Conservation (phyloP, 2,888 invertebrate species). For the Argyra leucocephala region DNA sequence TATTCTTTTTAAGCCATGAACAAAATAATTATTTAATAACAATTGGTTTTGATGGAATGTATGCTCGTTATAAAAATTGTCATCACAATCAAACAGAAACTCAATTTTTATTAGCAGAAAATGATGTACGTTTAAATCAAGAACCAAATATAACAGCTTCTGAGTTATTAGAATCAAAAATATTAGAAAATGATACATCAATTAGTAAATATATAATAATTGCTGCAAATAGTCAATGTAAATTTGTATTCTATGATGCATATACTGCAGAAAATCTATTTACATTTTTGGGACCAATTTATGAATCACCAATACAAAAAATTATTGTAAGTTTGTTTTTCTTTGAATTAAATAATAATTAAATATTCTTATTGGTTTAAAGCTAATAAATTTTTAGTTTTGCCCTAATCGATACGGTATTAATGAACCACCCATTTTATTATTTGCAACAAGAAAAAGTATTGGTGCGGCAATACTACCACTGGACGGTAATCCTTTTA, state of each 20-base stretch:
- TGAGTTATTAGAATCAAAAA: constrained; percentile 12
- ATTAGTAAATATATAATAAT: constrained; percentile 17
- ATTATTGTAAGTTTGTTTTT: constrained; percentile 32
- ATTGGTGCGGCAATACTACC: constrained; percentile 62
- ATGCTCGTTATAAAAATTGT: constrained; percentile 16
- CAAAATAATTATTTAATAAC: constrained; percentile 44
- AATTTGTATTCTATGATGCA: constrained; percentile 59
- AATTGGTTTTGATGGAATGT: constrained; percentile 48
- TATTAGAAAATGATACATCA: constrained; percentile 14
- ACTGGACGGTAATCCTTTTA: constrained; percentile 66
- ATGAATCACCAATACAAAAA: constrained; percentile 50
- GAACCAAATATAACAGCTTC: constrained; percentile 43
- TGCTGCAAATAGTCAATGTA: constrained; percentile 45
- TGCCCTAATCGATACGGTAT: background rate
- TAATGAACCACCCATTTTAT: background rate
- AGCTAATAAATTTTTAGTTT: background rate
- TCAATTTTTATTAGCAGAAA: constrained; percentile 11
- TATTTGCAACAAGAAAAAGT: constrained; percentile 32
- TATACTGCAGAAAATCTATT: constrained; percentile 54
- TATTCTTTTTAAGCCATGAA: constrained; percentile 48
- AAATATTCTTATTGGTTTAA: background rate
- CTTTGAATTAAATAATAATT: background rate
- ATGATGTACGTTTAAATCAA: constrained; percentile 45
- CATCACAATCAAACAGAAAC: constrained; percentile 1
- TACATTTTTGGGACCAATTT: constrained; percentile 60